Conservation (phyloP, 2,888 invertebrate species). For the Lasioglossum marginatum region DNA sequence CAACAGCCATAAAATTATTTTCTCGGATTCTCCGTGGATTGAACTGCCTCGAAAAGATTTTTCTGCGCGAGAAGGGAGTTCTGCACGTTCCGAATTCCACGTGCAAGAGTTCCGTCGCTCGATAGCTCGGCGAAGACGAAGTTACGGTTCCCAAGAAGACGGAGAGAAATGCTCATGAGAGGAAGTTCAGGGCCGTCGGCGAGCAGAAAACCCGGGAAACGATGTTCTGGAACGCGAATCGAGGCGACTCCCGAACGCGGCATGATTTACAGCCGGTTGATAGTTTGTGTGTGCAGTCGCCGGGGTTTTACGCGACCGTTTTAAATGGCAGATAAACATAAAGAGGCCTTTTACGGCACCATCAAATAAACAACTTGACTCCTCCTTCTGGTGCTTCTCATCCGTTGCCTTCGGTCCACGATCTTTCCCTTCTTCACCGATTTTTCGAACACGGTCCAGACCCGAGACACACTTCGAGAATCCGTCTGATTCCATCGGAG, state of each 20-base stretch:
- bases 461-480: slow-evolving; percentile 37
- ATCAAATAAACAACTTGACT: slow-evolving; percentile 85
- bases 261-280: slow-evolving; percentile 83
- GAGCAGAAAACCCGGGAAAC: not conserved
- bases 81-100: not conserved
- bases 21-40: not conserved
- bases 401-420: slow-evolving; percentile 35
- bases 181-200: slow-evolving; percentile 31
- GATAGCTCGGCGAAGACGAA: slow-evolving; percentile 8
- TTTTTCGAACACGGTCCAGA: slow-evolving; percentile 39
- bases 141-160: not conserved
- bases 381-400: slow-evolving; percentile 78
- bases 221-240: slow-evolving; percentile 58
- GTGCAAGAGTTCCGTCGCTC: not conserved
- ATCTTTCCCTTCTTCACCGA: slow-evolving; percentile 36
- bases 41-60: not conserved
- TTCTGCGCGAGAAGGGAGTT: not conserved
- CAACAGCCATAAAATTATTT: not conserved
- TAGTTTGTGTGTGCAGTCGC: slow-evolving; percentile 82
- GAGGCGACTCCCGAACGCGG: slow-evolving; percentile 64
- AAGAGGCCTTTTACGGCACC: slow-evolving; percentile 85
- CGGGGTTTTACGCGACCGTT: slow-evolving; percentile 83
- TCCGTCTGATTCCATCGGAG: not conserved
- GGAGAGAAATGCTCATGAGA: not conserved
- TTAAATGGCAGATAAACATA: slow-evolving; percentile 84